Evolutionary conservation across 23 tunicate genomes (phyloP).

Genomic region (Halocynthia aurantium): DNA sequence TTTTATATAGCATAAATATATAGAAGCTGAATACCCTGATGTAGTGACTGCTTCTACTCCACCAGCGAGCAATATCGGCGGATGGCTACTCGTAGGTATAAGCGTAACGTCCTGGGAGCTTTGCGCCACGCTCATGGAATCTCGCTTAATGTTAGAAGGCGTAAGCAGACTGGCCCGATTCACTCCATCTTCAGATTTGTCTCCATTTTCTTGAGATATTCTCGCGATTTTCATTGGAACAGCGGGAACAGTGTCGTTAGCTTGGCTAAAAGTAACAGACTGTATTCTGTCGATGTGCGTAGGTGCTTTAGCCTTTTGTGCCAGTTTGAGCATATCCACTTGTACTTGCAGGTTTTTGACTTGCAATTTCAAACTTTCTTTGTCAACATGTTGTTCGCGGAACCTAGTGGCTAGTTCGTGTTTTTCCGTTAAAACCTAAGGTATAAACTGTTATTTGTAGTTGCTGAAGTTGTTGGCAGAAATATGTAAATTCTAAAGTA

Average conservation of each 20-base stretch:
- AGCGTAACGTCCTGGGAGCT: slow-evolving; percentile 21
- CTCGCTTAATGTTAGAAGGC: not conserved
- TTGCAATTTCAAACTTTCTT: not conserved
- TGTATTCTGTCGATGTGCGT: no score
- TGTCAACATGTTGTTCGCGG: not conserved
- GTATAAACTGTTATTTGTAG: not conserved
- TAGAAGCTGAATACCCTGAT: slow-evolving; percentile 17
- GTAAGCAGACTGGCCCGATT: no score
- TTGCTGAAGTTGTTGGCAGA: not conserved
- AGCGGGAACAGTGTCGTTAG: not conserved
- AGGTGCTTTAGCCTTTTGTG: no score
- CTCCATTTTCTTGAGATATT: no score
- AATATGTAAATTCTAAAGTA: not conserved
- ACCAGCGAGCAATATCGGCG: slow-evolving; percentile 21
- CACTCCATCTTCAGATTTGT: no score
- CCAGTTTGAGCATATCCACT: not conserved
- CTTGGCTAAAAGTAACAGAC: no score
- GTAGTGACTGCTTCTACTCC: slow-evolving; percentile 20
- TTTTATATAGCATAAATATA: no score
- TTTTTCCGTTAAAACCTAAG: slow-evolving; percentile 17
- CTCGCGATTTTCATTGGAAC: not conserved
- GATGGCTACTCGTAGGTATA: slow-evolving; percentile 12
- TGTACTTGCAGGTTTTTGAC: not conserved
- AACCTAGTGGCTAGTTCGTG: slow-evolving; percentile 17
- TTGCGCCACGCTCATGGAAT: slow-evolving; percentile 31